A percentile compares a stretch with the other conserved stretches of the same genome.
These are phyloP conservation scores for Axis porcinus DNA, from an alignment of 2,113 vertebrate species.

Conservation along the genomic window DNA sequence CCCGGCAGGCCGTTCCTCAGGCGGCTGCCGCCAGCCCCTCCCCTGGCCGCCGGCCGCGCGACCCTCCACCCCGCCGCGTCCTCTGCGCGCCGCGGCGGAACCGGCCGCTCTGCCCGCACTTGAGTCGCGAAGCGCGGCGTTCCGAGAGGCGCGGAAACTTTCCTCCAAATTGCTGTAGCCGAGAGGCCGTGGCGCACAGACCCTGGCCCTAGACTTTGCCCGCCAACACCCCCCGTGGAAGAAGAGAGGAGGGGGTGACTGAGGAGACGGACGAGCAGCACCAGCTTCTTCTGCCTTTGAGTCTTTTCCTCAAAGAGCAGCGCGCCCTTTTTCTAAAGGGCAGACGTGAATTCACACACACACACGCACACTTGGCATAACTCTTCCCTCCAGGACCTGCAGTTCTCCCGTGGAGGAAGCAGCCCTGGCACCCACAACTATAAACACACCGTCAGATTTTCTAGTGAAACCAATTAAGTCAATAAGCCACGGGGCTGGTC, in stretches of 20 bases:
- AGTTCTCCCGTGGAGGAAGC: slow-evolving; percentile 5
- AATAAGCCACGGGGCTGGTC: background rate
- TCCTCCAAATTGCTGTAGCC: slow-evolving; percentile 4
- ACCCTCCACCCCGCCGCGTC: background rate
- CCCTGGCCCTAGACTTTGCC: background rate
- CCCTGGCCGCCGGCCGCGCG: background rate
- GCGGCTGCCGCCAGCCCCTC: too few species aligned
- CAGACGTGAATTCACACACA: background rate
- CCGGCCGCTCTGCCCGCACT: background rate
- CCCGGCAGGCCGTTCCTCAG: background rate
- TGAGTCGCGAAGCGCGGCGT: background rate
- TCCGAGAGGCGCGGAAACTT: slow-evolving; percentile 57
- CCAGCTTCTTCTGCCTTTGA: slow-evolving; percentile 3
- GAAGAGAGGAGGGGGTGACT: background rate
- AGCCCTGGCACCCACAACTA: slow-evolving; percentile 41
- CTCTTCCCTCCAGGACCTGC: background rate
- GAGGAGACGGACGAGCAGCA: background rate
- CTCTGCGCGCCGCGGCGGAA: background rate
- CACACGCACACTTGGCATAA: background rate
- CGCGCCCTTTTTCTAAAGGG: slow-evolving; percentile 32
- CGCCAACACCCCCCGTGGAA: background rate
- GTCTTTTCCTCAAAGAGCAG: slow-evolving; percentile 12
- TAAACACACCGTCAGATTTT: slow-evolving; percentile 38
- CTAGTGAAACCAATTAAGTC: slow-evolving; percentile 36
- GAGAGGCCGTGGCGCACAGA: background rate